Evolutionary conservation across 2,888 invertebrate genomes (phyloP).

Genomic region (Colostygia pectinataria): DNA sequence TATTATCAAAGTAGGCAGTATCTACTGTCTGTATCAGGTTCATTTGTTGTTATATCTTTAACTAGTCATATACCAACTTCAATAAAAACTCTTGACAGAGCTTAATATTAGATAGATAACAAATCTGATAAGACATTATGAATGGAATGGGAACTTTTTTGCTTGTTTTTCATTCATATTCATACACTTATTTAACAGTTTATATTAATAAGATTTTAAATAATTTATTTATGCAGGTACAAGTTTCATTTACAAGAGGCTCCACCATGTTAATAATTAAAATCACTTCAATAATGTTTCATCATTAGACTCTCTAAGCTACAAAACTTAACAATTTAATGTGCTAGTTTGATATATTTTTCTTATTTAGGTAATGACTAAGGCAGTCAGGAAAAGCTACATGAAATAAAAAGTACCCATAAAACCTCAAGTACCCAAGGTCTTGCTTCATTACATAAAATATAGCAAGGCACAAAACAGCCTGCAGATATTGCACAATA

Average conservation of each 20-base stretch:
- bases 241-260: too few relatives aligned
- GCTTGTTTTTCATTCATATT: not conserved
- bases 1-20: not conserved
- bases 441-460: conserved; percentile 1
- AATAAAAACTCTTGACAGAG: not conserved
- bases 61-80: not conserved
- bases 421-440: not conserved
- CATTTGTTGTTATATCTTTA: not conserved
- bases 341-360: too few relatives aligned
- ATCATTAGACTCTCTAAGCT: too few relatives aligned
- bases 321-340: too few relatives aligned
- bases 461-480: not conserved
- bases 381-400: too few relatives aligned
- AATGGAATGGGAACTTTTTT: not conserved
- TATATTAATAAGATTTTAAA: too few relatives aligned
- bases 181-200: too few relatives aligned
- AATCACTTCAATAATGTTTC: too few relatives aligned
- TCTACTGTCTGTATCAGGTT: conserved; percentile 5
- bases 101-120: not conserved
- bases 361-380: too few relatives aligned
- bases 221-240: too few relatives aligned
- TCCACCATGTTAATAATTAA: too few relatives aligned
- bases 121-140: not conserved
- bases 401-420: too few relatives aligned
- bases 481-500: conserved; percentile 18